phyloP scores from a whole-genome alignment of 1,140 invertebrate species.

The Glomeris maerens region DNA sequence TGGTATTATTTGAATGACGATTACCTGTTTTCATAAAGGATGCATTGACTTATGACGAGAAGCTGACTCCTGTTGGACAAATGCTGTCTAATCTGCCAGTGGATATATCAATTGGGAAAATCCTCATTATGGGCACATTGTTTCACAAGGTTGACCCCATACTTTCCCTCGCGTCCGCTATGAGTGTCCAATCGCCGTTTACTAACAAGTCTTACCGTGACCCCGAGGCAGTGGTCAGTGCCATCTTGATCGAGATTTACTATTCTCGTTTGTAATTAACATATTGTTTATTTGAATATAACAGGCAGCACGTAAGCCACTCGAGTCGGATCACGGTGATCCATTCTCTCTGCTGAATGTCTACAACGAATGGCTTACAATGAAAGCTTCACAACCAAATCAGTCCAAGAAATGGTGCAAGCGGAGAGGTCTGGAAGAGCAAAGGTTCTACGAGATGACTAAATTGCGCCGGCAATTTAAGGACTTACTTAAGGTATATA shows the following conservation, averaged over 20 bases:
- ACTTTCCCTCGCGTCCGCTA: slow-evolving; percentile 71
- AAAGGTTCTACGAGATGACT: slow-evolving; percentile 89
- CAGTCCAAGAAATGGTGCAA: slow-evolving; percentile 67
- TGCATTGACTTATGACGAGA: slow-evolving; percentile 66
- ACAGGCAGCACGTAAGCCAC: slow-evolving; percentile 55
- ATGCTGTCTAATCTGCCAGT: slow-evolving; percentile 80
- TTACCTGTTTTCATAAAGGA: slow-evolving; percentile 37
- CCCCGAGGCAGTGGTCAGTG: slow-evolving; percentile 55
- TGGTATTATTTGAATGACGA: neutral
- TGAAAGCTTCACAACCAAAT: slow-evolving; percentile 39
- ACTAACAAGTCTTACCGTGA: slow-evolving; percentile 77
- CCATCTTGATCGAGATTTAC: slow-evolving; percentile 4
- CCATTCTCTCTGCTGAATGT: slow-evolving; percentile 79
- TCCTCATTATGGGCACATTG: slow-evolving; percentile 81
- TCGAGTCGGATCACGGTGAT: slow-evolving; percentile 90
- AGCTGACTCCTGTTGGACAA: slow-evolving; percentile 76
- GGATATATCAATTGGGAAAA: slow-evolving; percentile 89
- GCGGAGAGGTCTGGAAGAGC: slow-evolving; percentile 78
- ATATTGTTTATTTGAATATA: slow-evolving; percentile 18
- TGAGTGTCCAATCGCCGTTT: slow-evolving; percentile 87
- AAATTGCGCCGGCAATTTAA: slow-evolving; percentile 83
- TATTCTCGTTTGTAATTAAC: slow-evolving; percentile 17
- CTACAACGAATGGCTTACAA: slow-evolving; percentile 76
- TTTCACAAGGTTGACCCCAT: slow-evolving; percentile 71
- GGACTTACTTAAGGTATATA: slow-evolving; percentile 54